Evolutionary conservation across 1,140 invertebrate genomes (phyloP).

Genomic region (Sipha flava): DNA sequence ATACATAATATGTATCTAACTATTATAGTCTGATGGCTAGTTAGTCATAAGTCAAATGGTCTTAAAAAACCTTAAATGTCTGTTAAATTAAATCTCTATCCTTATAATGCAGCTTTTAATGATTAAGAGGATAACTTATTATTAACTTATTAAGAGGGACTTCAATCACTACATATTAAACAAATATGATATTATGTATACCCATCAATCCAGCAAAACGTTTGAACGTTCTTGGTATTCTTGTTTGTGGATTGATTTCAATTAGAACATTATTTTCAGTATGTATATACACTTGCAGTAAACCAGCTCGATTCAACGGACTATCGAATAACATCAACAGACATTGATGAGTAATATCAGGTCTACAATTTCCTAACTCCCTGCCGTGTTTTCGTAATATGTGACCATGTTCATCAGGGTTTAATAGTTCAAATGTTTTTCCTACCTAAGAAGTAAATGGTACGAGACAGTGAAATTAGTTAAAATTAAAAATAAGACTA

Average conservation of each 20-base stretch:
- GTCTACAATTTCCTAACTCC: slow-evolving; percentile 74
- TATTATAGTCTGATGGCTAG: too few relatives aligned
- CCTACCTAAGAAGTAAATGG: slow-evolving; percentile 57
- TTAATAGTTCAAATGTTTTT: slow-evolving; percentile 80
- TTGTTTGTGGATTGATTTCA: slow-evolving; percentile 96
- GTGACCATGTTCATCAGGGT: slow-evolving; percentile 83
- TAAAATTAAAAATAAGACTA: background rate
- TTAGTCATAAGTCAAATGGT: too few relatives aligned
- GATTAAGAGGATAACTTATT: too few relatives aligned
- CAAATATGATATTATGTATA: slow-evolving; percentile 43
- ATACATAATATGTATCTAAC: too few relatives aligned
- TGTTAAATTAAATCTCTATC: too few relatives aligned
- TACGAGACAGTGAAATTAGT: background rate
- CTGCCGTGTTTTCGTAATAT: slow-evolving; percentile 78
- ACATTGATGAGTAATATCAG: slow-evolving; percentile 93
- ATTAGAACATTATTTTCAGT: slow-evolving; percentile 96
- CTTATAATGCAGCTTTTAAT: too few relatives aligned
- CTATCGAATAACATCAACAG: slow-evolving; percentile 93
- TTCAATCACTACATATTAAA: too few relatives aligned
- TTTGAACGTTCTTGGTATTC: slow-evolving; percentile 96
- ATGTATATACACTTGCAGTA: slow-evolving; percentile 87
- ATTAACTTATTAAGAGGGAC: too few relatives aligned
- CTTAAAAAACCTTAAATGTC: too few relatives aligned
- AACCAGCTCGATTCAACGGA: slow-evolving; percentile 82
- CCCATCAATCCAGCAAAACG: slow-evolving; percentile 97